Percentiles rank a stretch among this genome's conserved stretches.
phyloP scores from a whole-genome alignment of 2,888 invertebrate species.

The Chloroclysta siterata region DNA sequence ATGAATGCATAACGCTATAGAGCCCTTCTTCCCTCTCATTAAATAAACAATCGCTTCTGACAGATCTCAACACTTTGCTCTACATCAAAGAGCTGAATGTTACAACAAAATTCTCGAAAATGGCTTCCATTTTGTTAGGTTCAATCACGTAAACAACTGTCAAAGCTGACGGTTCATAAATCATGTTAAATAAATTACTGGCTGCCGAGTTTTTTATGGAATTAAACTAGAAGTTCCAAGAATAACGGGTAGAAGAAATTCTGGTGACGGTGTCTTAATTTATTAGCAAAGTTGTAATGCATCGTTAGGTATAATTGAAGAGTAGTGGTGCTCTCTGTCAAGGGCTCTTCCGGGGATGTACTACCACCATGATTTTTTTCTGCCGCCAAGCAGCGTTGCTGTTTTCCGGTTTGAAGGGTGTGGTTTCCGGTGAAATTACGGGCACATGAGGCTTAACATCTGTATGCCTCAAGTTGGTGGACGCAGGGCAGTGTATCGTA shows the following conservation, averaged over 20 bases:
- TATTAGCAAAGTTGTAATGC: no score
- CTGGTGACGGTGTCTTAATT: not conserved
- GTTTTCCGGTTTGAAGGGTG: no score
- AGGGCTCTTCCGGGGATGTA: no score
- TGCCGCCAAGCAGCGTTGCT: no score
- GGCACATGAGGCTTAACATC: no score
- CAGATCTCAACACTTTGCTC: slow-evolving; percentile 21
- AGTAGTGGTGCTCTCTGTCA: no score
- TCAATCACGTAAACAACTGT: slow-evolving; percentile 33
- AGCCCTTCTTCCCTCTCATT: slow-evolving; percentile 8
- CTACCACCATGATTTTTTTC: no score
- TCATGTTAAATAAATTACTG: slow-evolving; percentile 33
- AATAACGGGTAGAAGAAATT: not conserved
- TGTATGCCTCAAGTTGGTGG: no score
- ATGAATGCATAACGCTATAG: not conserved
- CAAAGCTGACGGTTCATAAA: slow-evolving; percentile 32
- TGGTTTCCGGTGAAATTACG: no score
- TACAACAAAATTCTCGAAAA: slow-evolving; percentile 16
- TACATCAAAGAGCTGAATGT: slow-evolving; percentile 26
- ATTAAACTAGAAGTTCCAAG: not conserved
- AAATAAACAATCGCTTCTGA: slow-evolving; percentile 18
- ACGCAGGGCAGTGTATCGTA: no score
- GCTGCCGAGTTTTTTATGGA: slow-evolving; percentile 15
- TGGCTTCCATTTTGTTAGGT: slow-evolving; percentile 36
- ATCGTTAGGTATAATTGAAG: no score